Evolutionary conservation across 2,113 vertebrate genomes (phyloP).

Genomic region (Syngnathoides biaculeatus): DNA sequence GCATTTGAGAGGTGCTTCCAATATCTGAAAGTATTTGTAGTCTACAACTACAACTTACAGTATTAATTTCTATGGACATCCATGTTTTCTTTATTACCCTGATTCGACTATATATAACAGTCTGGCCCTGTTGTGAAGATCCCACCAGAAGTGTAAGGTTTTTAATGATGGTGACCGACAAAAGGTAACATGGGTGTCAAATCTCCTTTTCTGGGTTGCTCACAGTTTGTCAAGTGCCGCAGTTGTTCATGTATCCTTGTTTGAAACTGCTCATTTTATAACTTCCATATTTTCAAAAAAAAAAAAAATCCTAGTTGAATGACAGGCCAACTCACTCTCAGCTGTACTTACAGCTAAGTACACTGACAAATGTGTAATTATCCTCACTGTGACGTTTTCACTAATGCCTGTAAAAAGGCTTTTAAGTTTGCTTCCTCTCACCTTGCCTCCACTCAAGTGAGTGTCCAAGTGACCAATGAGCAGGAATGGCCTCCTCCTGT

Average conservation of each 20-base stretch:
- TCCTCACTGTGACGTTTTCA: constrained; percentile 17
- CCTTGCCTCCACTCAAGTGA: constrained; percentile 33
- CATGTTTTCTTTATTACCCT: background rate
- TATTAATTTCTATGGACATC: background rate
- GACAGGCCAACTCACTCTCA: background rate
- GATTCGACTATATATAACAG: background rate
- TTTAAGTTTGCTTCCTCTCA: constrained; percentile 32
- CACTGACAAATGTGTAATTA: constrained; percentile 41
- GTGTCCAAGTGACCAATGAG: constrained; percentile 35
- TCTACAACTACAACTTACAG: no score
- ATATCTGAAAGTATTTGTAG: background rate
- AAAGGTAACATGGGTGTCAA: background rate
- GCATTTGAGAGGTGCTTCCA: background rate
- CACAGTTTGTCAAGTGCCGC: background rate
- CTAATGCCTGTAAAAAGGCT: constrained; percentile 26
- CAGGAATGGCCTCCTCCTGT: constrained; percentile 36
- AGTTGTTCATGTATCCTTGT: background rate
- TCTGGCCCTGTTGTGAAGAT: background rate
- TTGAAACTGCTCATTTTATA: background rate
- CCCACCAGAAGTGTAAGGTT: background rate
- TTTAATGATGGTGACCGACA: background rate
- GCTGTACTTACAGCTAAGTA: constrained; percentile 11
- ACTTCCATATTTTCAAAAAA: background rate
- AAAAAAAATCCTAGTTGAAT: constrained; percentile 15
- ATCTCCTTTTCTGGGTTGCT: background rate